Conservation (phyloP, 2,113 vertebrate species). For the Odocoileus virginianus region DNA sequence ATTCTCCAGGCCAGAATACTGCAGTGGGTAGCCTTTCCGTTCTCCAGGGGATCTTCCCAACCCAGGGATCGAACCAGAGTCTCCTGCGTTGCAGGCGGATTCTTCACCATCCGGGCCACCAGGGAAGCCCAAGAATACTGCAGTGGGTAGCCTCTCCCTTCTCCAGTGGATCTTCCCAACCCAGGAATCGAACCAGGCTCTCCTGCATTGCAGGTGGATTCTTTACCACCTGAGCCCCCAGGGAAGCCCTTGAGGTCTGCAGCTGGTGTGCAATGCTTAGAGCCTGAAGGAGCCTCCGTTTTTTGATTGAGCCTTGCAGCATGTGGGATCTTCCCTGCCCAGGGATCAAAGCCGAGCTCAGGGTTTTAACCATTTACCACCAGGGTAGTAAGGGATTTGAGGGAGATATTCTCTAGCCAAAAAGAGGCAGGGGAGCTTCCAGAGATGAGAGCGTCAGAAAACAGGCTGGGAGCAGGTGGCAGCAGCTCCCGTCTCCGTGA, state of each 20-base stretch:
- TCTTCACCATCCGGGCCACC: not conserved
- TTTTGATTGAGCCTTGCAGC: not conserved
- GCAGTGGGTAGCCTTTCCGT: not conserved
- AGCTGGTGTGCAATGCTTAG: not conserved
- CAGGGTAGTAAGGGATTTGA: not conserved
- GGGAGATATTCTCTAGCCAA: too few species aligned
- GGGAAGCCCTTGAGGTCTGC: not conserved
- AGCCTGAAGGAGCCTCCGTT: not conserved
- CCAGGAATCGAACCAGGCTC: not conserved
- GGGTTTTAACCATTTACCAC: not conserved
- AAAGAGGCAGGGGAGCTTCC: not conserved
- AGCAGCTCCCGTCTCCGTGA: accelerated
- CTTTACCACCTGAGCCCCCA: not conserved
- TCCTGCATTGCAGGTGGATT: not conserved
- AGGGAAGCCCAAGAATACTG: not conserved
- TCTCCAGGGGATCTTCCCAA: not conserved
- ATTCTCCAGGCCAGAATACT: not conserved
- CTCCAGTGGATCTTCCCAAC: accelerated
- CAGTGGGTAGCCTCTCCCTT: not conserved
- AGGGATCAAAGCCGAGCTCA: not conserved
- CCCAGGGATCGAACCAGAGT: accelerated
- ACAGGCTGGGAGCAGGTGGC: accelerated
- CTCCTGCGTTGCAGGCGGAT: accelerated
- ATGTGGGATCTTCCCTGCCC: not conserved
- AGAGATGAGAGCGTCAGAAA: not conserved